Evolutionary conservation across 2,888 invertebrate genomes (phyloP).

Genomic region (Agrotis segetum): DNA sequence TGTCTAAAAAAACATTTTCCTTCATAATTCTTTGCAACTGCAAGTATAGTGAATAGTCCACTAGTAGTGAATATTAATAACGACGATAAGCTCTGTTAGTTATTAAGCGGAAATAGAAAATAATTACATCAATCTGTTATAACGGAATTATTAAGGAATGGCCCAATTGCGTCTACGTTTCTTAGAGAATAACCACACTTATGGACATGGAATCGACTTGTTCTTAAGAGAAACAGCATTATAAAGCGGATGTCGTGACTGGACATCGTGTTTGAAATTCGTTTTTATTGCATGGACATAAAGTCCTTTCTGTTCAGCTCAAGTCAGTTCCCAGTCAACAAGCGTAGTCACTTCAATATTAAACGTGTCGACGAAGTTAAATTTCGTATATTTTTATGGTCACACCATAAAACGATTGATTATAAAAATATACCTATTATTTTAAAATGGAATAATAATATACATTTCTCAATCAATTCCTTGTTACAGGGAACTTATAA

Average conservation of each 20-base stretch:
- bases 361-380: conserved; percentile 24
- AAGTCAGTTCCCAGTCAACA: neutral
- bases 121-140: conserved; percentile 39
- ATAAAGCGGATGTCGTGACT: neutral
- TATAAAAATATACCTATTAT: conserved; percentile 64
- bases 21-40: neutral
- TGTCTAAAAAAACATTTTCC: neutral
- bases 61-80: conserved; percentile 33
- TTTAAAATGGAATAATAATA: conserved; percentile 66
- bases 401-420: conserved; percentile 62
- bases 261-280: neutral
- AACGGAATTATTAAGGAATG: conserved; percentile 68
- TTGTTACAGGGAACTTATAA: conserved; percentile 66
- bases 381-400: conserved; percentile 59
- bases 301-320: neutral
- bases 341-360: neutral
- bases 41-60: conserved; percentile 15
- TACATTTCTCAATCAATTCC: conserved; percentile 75
- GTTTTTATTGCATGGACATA: neutral
- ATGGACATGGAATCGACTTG: neutral
- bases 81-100: conserved; percentile 49
- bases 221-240: neutral
- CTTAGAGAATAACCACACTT: neutral
- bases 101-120: conserved; percentile 41
- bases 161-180: conserved; percentile 49